phyloP scores from a whole-genome alignment of 1,140 invertebrate species.

The Spodoptera litura region DNA sequence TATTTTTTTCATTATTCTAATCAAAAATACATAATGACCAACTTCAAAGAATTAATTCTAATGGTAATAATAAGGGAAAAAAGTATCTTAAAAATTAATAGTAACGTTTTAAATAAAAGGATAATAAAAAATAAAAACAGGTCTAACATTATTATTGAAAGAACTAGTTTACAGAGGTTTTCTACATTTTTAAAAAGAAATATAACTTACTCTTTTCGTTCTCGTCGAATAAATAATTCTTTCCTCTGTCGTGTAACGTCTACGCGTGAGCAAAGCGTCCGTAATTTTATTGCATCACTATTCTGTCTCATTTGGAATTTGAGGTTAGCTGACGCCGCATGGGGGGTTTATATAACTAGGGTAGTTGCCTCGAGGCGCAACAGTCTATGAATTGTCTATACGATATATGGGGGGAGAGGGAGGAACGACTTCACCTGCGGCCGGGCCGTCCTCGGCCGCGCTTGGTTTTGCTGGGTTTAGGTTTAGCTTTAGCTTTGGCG shows the following conservation, averaged over 20 bases:
- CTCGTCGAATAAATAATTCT: slow-evolving; percentile 77
- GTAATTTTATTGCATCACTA: slow-evolving; percentile 69
- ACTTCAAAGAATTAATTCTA: slow-evolving; percentile 79
- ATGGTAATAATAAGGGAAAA: slow-evolving; percentile 78
- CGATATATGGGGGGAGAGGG: slow-evolving; percentile 45
- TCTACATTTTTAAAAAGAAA: slow-evolving; percentile 49
- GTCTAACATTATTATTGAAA: slow-evolving; percentile 54
- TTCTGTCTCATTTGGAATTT: slow-evolving; percentile 72
- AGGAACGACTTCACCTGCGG: slow-evolving; percentile 70
- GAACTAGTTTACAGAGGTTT: slow-evolving; percentile 59
- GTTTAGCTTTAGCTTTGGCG: slow-evolving; percentile 52
- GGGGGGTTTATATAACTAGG: slow-evolving; percentile 51
- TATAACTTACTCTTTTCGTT: slow-evolving; percentile 63
- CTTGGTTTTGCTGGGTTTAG: slow-evolving; percentile 58
- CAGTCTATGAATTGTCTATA: slow-evolving; percentile 52
- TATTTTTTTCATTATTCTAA: slow-evolving; percentile 56
- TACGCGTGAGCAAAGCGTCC: slow-evolving; percentile 77
- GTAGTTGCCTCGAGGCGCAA: slow-evolving; percentile 44
- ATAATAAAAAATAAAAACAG: slow-evolving; percentile 69
- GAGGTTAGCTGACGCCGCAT: slow-evolving; percentile 61
- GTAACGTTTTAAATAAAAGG: slow-evolving; percentile 79
- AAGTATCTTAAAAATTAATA: slow-evolving; percentile 81
- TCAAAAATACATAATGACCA: slow-evolving; percentile 74
- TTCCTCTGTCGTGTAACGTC: slow-evolving; percentile 52
- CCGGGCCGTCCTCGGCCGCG: slow-evolving; percentile 64